phyloP scores from a whole-genome alignment of 2,113 vertebrate species.

The Nerophis lumbriciformis region DNA sequence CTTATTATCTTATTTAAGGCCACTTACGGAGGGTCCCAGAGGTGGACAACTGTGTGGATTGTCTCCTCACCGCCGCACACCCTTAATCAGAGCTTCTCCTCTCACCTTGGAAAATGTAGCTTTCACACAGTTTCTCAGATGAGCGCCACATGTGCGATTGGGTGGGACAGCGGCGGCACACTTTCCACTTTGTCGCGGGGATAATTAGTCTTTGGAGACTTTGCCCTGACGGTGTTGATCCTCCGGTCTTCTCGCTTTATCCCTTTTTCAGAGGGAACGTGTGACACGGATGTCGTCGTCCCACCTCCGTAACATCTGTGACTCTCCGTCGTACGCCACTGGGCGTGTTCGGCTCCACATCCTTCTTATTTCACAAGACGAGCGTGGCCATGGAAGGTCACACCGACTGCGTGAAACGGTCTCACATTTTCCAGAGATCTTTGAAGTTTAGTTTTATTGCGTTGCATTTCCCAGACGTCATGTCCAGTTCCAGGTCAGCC shows the following conservation, averaged over 20 bases:
- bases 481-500: too few species aligned
- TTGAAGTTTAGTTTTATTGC: neutral
- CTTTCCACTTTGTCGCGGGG: slow-evolving; percentile 64
- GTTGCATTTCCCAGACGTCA: neutral
- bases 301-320: slow-evolving; percentile 58
- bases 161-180: slow-evolving; percentile 57
- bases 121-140: slow-evolving; percentile 40
- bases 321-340: slow-evolving; percentile 54
- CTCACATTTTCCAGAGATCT: slow-evolving; percentile 22
- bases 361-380: slow-evolving; percentile 38
- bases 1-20: slow-evolving; percentile 88
- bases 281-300: slow-evolving; percentile 49
- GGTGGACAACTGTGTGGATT: slow-evolving; percentile 64
- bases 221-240: slow-evolving; percentile 58
- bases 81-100: slow-evolving; percentile 66
- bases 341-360: slow-evolving; percentile 43
- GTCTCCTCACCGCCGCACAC: slow-evolving; percentile 52
- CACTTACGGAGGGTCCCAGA: slow-evolving; percentile 80
- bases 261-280: slow-evolving; percentile 59
- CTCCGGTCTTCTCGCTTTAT: slow-evolving; percentile 54
- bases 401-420: slow-evolving; percentile 25
- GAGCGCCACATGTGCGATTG: slow-evolving; percentile 60
- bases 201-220: slow-evolving; percentile 74
- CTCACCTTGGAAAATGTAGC: slow-evolving; percentile 57
- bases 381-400: slow-evolving; percentile 17